Evolutionary conservation across 1,140 invertebrate genomes (phyloP).

Genomic region (Wasmannia auropunctata): DNA sequence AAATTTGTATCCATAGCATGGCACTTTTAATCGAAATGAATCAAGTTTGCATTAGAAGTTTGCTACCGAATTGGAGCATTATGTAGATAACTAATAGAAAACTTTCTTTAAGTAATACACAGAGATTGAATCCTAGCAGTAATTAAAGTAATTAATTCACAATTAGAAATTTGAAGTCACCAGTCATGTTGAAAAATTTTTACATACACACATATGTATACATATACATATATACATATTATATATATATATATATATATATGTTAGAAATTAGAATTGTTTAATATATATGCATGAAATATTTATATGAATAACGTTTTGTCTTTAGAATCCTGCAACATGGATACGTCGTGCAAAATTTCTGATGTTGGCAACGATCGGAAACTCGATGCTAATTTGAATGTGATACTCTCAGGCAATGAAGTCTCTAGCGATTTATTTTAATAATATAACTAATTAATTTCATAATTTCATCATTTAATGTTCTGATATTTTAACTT

Average conservation of each 20-base stretch:
- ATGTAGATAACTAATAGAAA: background rate
- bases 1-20: background rate
- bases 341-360: slow-evolving; percentile 80
- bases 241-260: background rate
- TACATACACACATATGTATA: background rate
- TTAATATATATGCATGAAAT: background rate
- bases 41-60: background rate
- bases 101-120: background rate
- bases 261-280: background rate
- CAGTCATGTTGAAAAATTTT: background rate
- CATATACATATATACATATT: background rate
- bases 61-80: background rate
- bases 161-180: background rate
- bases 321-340: slow-evolving; percentile 82
- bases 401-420: slow-evolving; percentile 71
- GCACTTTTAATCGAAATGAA: background rate
- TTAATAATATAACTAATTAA: slow-evolving; percentile 6
- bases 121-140: background rate
- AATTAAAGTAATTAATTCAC: background rate
- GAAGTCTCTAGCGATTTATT: slow-evolving; percentile 29
- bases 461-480: background rate
- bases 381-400: slow-evolving; percentile 74
- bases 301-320: slow-evolving; percentile 46
- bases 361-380: slow-evolving; percentile 69
- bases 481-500: background rate